Evolutionary conservation across 2,797 vertebrate genomes (phyloP), one percentile per base, ranked within the genome.

Genomic region (Miichthys miiuy): DNA sequence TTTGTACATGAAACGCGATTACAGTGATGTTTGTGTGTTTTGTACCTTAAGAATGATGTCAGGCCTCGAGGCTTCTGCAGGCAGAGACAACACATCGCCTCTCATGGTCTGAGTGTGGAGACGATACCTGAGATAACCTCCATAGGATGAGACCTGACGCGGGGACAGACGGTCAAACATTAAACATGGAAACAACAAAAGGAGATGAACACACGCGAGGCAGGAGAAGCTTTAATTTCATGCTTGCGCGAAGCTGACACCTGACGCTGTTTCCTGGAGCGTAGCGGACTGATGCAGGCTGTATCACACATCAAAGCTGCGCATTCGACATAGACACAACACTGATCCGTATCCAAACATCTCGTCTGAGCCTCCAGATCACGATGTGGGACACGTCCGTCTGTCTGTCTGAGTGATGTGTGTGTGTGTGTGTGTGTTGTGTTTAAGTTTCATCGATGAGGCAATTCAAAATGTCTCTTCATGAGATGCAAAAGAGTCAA

Each of bases 41-140:
- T 18, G 6, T 81, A 99, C 98, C 98, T 99, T 97, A 52, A 99
- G 93, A 70, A 99, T 96, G 60, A 99, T 94, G 0, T 99, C 98
- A 0, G 98, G 96, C 1, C 96, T 93, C 57, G 91, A 88, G 71
- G 96, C 95, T 79, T 99, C 98, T 0, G 92, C 89, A 0, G 97
- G 96, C 68, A 97, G 89, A 82, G 96, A 95, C 73, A 95, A 74
- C 42, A 95, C 91, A 0, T 99, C 98, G 0, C 98, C 98, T 34
- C 98, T 96, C 87, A 95, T 96, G 0, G 92, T 94, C 93, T 99
- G 94, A 0, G 97, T 97, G 82, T 96, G 95, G 47, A 99, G 95
- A 57, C 96, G 95, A 0, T 98, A 99, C 60, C 80, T 95, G 67
- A 99, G 93, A 63, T 91, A 93, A 6, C 97, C 98, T 0, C 97